A percentile compares a stretch with the other conserved stretches of the same genome.
Conservation (phyloP, 2,797 vertebrate genomes). For the Pagetopsis macropterus region DNA sequence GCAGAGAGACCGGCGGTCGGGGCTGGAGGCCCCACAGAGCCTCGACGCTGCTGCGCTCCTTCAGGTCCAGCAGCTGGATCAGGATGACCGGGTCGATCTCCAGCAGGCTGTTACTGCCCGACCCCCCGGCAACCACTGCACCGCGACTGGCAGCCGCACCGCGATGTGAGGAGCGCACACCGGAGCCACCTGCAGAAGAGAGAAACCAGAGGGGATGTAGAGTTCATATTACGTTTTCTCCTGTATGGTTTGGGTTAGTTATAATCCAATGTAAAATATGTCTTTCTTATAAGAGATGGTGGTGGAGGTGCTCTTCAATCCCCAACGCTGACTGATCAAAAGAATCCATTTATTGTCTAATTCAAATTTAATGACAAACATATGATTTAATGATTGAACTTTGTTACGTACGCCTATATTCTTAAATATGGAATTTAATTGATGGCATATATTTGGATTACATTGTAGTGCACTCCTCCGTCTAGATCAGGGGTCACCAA, state of each 20-base stretch:
- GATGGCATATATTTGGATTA: too few species aligned
- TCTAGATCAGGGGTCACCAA: too few species aligned
- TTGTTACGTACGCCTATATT: too few species aligned
- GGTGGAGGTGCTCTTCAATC: not conserved
- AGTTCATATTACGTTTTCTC: not conserved
- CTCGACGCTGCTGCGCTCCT: constrained; percentile 93
- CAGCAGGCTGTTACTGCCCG: constrained; percentile 84
- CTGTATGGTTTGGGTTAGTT: not conserved
- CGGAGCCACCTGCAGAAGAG: constrained; percentile 65
- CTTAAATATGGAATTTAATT: too few species aligned
- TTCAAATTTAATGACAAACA: too few species aligned
- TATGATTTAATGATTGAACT: too few species aligned
- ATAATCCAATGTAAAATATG: not conserved
- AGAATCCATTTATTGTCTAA: too few species aligned
- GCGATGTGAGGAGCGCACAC: constrained; percentile 80
- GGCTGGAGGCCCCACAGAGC: constrained; percentile 97
- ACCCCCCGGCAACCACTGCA: constrained; percentile 60
- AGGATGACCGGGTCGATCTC: constrained; percentile 96
- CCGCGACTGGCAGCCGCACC: constrained; percentile 60
- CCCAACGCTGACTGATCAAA: not conserved
- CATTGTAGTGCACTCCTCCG: too few species aligned
- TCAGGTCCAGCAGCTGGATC: constrained; percentile 95
- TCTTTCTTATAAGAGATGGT: not conserved
- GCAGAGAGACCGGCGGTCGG: constrained; percentile 89
- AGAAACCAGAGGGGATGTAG: too few species aligned